Evolutionary conservation across 1,140 invertebrate genomes (phyloP).

Genomic region (Drosophila fuyamai): DNA sequence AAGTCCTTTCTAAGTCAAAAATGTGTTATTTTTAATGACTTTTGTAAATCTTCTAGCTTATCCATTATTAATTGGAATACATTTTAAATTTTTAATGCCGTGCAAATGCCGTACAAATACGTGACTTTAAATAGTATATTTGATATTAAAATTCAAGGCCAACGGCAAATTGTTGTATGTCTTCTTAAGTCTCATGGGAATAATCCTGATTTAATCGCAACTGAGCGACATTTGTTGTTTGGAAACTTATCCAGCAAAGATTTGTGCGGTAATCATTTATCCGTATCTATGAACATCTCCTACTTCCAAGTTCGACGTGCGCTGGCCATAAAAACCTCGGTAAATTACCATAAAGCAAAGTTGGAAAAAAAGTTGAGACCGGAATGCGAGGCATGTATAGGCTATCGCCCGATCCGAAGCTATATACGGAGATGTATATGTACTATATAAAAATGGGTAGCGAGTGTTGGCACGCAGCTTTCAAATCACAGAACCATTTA

Average conservation of each 20-base stretch:
- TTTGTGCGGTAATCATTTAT: conserved; percentile 7
- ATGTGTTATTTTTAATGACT: no score
- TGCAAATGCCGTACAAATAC: neutral
- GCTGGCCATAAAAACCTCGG: conserved; percentile 10
- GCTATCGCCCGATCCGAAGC: conserved; percentile 3
- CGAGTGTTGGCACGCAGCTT: conserved; percentile 27
- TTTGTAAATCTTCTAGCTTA: no score
- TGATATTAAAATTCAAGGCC: neutral
- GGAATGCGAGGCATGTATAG: neutral
- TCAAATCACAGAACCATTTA: conserved; percentile 54
- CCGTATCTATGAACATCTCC: conserved; percentile 1
- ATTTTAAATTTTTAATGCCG: no score
- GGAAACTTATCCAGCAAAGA: neutral
- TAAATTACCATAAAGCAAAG: conserved; percentile 32
- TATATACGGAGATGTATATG: neutral
- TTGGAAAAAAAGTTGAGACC: conserved; percentile 2
- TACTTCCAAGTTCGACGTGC: conserved; percentile 12
- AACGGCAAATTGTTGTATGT: neutral
- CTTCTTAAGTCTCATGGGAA: neutral
- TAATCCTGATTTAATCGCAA: conserved; percentile 3
- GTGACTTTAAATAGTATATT: neutral
- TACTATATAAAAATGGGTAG: neutral
- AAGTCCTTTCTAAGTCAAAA: no score
- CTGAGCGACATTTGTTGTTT: conserved; percentile 9
- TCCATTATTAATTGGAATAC: no score